phyloP scores from a whole-genome alignment of 2,888 invertebrate genomes.

The Itoplectis maculator region DNA sequence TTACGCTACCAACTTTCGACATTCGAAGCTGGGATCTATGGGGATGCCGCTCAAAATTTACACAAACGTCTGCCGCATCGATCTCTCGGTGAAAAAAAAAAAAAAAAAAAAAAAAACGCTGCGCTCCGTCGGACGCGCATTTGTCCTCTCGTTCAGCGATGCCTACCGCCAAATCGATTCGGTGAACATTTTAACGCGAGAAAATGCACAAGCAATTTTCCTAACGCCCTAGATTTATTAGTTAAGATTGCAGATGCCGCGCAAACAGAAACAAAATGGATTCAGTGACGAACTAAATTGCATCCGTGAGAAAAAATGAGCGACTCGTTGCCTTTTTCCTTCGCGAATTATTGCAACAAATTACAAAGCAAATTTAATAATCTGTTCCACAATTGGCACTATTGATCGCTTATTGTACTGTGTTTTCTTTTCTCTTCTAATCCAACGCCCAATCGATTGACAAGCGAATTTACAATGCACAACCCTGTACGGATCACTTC shows the following conservation, averaged over 20 bases:
- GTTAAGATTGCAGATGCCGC: slow-evolving; percentile 50
- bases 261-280: slow-evolving; percentile 35
- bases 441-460: slow-evolving; percentile 54
- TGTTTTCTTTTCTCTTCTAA: slow-evolving; percentile 40
- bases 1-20: background rate
- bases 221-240: slow-evolving; percentile 25
- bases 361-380: slow-evolving; percentile 23
- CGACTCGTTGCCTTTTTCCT: slow-evolving; percentile 19
- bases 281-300: slow-evolving; percentile 11
- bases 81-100: background rate
- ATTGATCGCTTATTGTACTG: slow-evolving; percentile 63
- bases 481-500: slow-evolving; percentile 12
- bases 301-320: slow-evolving; percentile 11
- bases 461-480: slow-evolving; percentile 69
- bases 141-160: background rate
- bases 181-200: background rate
- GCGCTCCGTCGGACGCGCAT: background rate
- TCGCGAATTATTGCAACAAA: slow-evolving; percentile 28
- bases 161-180: background rate
- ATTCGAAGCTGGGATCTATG: slow-evolving; percentile 12
- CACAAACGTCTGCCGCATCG: background rate
- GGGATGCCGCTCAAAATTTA: slow-evolving; percentile 17
- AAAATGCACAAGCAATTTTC: slow-evolving; percentile 21
- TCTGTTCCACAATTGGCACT: slow-evolving; percentile 66
- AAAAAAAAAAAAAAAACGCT: background rate